Conservation (phyloP, 2,888 invertebrate genomes). For the Dinocampus coccinellae region DNA sequence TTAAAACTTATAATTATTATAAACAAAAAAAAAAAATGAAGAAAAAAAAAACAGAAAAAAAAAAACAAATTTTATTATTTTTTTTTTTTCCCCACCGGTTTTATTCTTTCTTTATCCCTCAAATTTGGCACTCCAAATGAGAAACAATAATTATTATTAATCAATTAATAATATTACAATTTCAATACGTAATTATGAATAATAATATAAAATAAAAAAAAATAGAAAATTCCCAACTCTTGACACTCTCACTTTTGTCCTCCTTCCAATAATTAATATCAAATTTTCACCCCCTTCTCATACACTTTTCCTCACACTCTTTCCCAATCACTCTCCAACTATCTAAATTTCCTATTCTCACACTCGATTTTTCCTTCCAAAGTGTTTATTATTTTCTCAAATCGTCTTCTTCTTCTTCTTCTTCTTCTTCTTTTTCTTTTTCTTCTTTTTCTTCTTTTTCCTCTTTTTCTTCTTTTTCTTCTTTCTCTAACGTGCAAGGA, state of each 20-base stretch:
- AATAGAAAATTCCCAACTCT: no score
- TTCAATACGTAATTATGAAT: no score
- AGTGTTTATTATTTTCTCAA: background rate
- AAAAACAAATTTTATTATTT: constrained; percentile 1
- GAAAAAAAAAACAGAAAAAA: background rate
- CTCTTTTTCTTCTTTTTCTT: constrained; percentile 1
- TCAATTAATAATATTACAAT: background rate
- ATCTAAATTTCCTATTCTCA: no score
- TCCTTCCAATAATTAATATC: no score
- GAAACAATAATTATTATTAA: background rate
- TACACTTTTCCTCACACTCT: no score
- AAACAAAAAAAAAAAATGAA: background rate
- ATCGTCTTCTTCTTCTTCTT: background rate
- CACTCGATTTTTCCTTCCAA: no score
- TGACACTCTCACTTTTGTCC: no score
- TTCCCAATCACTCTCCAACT: no score
- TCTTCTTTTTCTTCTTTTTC: background rate
- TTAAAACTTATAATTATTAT: no score
- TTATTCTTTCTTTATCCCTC: background rate
- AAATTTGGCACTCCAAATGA: constrained; percentile 24
- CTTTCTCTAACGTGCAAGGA: constrained; percentile 8
- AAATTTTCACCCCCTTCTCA: no score
- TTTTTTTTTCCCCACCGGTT: background rate
- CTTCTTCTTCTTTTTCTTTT: background rate
- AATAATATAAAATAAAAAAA: no score